Evolutionary conservation across 2,797 vertebrate genomes (phyloP).

Genomic region (Allochrocebus solatus): DNA sequence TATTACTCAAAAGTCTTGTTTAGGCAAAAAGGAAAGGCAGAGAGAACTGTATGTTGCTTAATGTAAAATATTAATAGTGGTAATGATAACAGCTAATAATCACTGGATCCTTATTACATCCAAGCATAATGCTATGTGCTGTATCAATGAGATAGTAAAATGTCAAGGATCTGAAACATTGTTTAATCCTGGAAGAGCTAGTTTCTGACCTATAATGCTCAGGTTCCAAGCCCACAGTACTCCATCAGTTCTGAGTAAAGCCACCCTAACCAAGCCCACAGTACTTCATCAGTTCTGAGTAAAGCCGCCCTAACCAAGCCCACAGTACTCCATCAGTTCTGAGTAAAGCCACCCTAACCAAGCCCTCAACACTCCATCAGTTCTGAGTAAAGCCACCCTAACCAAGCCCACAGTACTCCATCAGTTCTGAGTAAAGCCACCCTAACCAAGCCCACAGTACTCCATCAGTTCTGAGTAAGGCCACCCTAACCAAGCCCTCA

Average conservation of each 20-base stretch:
- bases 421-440: neutral
- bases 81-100: neutral
- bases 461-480: neutral
- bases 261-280: neutral
- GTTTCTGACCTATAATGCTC: neutral
- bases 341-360: neutral
- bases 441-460: neutral
- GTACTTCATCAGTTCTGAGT: neutral
- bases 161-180: neutral
- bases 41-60: neutral
- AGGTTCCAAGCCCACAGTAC: neutral
- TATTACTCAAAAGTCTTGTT: neutral
- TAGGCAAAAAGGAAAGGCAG: neutral
- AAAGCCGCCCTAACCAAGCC: neutral
- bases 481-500: neutral
- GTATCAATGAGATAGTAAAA: neutral
- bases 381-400: neutral
- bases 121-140: neutral
- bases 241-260: neutral
- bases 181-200: neutral
- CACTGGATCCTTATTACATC: neutral
- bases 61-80: neutral
- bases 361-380: neutral
- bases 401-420: neutral
- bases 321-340: neutral